phyloP scores from a whole-genome alignment of 2,797 vertebrate genomes.

The Danionella dracula region DNA sequence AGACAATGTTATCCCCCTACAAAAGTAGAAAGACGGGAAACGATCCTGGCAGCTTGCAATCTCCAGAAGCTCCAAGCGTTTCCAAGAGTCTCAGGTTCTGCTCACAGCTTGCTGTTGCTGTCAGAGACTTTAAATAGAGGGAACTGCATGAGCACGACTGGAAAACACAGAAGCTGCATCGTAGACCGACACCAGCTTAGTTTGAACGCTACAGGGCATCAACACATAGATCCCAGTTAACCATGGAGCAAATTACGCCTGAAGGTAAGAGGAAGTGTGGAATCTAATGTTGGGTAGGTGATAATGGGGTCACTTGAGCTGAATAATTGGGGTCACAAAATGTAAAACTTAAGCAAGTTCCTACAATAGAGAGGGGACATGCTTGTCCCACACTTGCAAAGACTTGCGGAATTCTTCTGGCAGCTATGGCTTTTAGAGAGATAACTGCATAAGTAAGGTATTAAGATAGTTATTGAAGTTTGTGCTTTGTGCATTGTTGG shows the following conservation, averaged over 20 bases:
- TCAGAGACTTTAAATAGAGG: slow-evolving; percentile 64
- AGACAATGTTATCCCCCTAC: not conserved
- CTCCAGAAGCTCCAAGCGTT: slow-evolving; percentile 18
- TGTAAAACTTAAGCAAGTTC: no score
- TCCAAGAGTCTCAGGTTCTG: slow-evolving; percentile 12
- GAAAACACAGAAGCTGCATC: slow-evolving; percentile 21
- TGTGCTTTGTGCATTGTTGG: no score
- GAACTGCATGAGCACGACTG: slow-evolving; percentile 52
- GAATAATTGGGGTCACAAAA: slow-evolving; percentile 8
- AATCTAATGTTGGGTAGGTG: not conserved
- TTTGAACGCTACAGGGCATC: slow-evolving; percentile 28
- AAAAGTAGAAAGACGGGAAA: not conserved
- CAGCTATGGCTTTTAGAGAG: not conserved
- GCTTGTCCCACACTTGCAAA: not conserved
- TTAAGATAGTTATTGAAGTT: no score
- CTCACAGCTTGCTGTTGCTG: slow-evolving; percentile 47
- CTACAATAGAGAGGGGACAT: not conserved
- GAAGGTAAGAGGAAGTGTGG: slow-evolving; percentile 63
- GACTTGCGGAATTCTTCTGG: not conserved
- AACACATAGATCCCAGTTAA: slow-evolving; percentile 38
- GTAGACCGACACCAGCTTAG: slow-evolving; percentile 6
- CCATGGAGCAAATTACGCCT: slow-evolving; percentile 53
- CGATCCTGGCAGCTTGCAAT: not conserved
- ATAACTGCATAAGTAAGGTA: not conserved
- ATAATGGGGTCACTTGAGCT: not conserved